phyloP scores from a whole-genome alignment of 92 coral and sea anemone genomes.

The Pocillopora meandrina region DNA sequence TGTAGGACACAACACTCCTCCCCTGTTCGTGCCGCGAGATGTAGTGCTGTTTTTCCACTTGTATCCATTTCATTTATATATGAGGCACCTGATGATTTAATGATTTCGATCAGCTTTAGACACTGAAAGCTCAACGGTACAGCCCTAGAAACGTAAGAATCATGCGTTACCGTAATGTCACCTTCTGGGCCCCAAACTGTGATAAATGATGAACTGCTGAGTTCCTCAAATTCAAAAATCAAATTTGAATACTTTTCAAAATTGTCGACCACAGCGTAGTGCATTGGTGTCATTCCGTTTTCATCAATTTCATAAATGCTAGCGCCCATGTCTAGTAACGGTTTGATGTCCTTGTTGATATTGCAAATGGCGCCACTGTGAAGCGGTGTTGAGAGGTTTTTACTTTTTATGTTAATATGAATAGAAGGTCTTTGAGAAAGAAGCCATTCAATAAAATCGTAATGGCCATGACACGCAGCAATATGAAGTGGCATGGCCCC shows the following conservation, averaged over 20 bases:
- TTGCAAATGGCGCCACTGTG: constrained; percentile 53
- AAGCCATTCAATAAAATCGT: constrained; percentile 47
- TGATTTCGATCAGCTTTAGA: not conserved
- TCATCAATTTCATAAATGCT: constrained; percentile 26
- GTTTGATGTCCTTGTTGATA: constrained; percentile 13
- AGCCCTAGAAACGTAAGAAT: not conserved
- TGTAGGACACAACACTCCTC: constrained; percentile 22
- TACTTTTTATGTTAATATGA: constrained; percentile 10
- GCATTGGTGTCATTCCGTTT: constrained; percentile 53
- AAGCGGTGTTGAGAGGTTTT: constrained; percentile 54
- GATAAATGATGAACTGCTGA: not conserved
- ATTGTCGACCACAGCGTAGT: constrained; percentile 26
- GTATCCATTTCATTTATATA: constrained; percentile 21
- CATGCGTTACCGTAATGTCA: not conserved
- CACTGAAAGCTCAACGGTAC: constrained; percentile 5
- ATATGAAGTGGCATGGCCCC: constrained; percentile 66
- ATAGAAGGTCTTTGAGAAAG: not conserved
- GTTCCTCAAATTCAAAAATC: not conserved
- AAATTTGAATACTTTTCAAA: not conserved
- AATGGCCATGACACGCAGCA: constrained; percentile 72
- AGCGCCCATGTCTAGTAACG: constrained; percentile 32
- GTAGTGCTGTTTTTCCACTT: constrained; percentile 58
- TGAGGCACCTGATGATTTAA: not conserved
- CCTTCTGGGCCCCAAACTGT: constrained; percentile 15
- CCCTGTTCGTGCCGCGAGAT: constrained; percentile 57